Base-by-base conservation (phyloP, 1,140 invertebrate species). In the Pachypsylla venusta region DNA sequence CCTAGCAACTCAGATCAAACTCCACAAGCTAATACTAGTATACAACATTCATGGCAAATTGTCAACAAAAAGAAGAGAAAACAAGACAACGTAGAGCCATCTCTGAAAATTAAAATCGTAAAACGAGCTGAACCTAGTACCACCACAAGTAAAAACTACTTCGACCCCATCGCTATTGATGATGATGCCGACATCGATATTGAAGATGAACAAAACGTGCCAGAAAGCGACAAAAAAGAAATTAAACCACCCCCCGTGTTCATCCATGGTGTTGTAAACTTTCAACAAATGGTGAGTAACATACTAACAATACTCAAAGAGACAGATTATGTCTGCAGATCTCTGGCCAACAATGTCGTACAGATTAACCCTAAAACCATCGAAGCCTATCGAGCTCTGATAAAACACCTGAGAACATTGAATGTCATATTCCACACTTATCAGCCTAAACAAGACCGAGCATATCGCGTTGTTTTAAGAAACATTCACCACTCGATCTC, bases 361-460 rank as follows among this genome's bases (percentile, higher is more conserved):
- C 10, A 35, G 16, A 35, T 35, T 16, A 35, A 35, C 16, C 30
- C 30, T 10, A 35, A 35, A 16, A 35, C 30, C 16, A 16, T 35
- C 10, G 30, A 35, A 12, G 30, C 57, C 16, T 58, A 58, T 28
- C 24, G 40, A 58, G 22, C 40, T 19, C 26, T 59, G 26, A 14
- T 59, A 7, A 59, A 22, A 53, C 48, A 58, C 48, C 26, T 58
- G 20, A 48, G 48, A 26, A 2, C 16, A 53, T 40, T 40, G 10
- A 61, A 58, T 19, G n/a, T 57, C 4, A 20, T 57, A 20, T 57
- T 53, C 24, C 69, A 71, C 30, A 70, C 66, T 1, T 70, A 70
- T 59, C 65, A 69, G 61, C 60, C 68, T 1, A 70, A 70, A 64
- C 59, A 67, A 55, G 65, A 70, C 60, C 67, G 65, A 65, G 60